These are phyloP conservation scores for Apodemia zela DNA, from an alignment of 2,888 invertebrate species.

Conservation along the genomic window DNA sequence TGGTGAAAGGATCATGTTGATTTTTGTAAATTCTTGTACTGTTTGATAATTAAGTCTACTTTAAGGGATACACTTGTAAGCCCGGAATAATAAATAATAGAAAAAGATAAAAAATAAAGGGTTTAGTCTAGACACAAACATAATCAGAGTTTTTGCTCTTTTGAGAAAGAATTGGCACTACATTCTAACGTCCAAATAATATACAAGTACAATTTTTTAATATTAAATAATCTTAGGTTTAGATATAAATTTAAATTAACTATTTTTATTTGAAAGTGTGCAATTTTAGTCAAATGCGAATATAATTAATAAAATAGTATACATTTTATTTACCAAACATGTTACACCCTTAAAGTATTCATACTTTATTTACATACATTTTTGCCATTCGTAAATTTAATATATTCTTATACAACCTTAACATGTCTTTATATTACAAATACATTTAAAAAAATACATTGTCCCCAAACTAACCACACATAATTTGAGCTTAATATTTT, in stretches of 20 bases:
- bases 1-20: too few relatives aligned
- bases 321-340: neutral
- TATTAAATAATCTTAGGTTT: neutral
- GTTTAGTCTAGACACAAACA: too few relatives aligned
- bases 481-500: slow-evolving; percentile 63
- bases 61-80: too few relatives aligned
- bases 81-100: too few relatives aligned
- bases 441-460: slow-evolving; percentile 45
- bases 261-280: too few relatives aligned
- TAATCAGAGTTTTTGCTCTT: too few relatives aligned
- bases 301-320: neutral
- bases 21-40: too few relatives aligned
- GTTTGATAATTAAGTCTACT: too few relatives aligned
- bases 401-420: slow-evolving; percentile 32
- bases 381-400: slow-evolving; percentile 18
- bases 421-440: slow-evolving; percentile 63
- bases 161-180: too few relatives aligned
- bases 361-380: slow-evolving; percentile 8
- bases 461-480: slow-evolving; percentile 61
- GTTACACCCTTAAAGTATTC: slow-evolving; percentile 1
- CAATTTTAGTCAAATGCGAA: neutral
- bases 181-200: too few relatives aligned
- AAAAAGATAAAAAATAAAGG: too few relatives aligned
- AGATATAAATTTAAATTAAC: neutral
- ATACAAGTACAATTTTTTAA: too few relatives aligned